These are phyloP conservation scores for Acronicta aceris DNA, from an alignment of 2,888 invertebrate species.

Conservation along the genomic window DNA sequence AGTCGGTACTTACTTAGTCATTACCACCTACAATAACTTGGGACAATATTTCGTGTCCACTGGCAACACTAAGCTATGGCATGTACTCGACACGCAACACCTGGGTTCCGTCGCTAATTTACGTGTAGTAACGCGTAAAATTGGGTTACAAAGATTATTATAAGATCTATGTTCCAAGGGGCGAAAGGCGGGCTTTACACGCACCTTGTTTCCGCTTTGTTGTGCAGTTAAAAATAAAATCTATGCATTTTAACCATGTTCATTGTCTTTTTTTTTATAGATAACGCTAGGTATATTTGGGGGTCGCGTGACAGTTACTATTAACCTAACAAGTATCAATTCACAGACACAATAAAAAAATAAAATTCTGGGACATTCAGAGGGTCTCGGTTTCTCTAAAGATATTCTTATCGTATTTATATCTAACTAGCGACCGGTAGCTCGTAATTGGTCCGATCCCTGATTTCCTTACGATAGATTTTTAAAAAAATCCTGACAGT, in stretches of 20 bases:
- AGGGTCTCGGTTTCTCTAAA: too few relatives aligned
- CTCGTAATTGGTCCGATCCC: too few relatives aligned
- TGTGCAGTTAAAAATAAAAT: conserved; percentile 16
- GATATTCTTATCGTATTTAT: too few relatives aligned
- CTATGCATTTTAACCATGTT: conserved; percentile 12
- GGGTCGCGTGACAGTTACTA: background rate
- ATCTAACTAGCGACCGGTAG: too few relatives aligned
- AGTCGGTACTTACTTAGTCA: background rate
- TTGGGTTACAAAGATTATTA: conserved; percentile 56
- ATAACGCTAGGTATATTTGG: background rate
- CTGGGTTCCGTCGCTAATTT: conserved; percentile 58
- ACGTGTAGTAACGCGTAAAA: conserved; percentile 53
- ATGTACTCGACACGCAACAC: conserved; percentile 56
- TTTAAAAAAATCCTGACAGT: too few relatives aligned
- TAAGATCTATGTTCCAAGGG: conserved; percentile 45
- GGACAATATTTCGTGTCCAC: conserved; percentile 36
- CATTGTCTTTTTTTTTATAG: background rate
- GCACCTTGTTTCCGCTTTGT: conserved; percentile 17
- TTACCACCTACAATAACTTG: background rate
- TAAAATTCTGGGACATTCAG: too few relatives aligned
- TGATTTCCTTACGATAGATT: too few relatives aligned
- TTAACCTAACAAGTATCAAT: background rate
- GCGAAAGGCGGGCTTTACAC: conserved; percentile 26
- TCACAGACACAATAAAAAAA: too few relatives aligned
- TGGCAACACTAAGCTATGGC: conserved; percentile 54